Base-by-base conservation (phyloP, 2,113 vertebrate species). In the Ranitomeya imitator region DNA sequence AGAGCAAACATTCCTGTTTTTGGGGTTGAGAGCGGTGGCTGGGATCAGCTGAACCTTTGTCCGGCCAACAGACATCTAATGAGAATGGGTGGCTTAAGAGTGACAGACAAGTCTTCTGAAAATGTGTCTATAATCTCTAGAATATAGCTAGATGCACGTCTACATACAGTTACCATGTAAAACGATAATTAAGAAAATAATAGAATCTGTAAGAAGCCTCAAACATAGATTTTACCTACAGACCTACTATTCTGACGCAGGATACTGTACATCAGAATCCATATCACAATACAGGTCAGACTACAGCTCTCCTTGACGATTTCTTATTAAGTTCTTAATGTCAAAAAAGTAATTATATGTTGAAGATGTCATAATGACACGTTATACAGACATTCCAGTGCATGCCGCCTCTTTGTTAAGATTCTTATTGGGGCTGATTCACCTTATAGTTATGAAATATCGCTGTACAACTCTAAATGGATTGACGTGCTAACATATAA, bases 321-420 rank as follows among this genome's bases (percentile, higher is more conserved):
- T 10, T 73, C 37, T 8, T 14, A 73, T 73, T 16, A 16, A 4
- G 69, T 16, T 11, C 9, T 69, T 12, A 69, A 69, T 14, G 16
- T 4, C 1, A 19, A 19, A n/a, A 6, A 73, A 37, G 69, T 74
- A 74, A 74, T 74, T 74, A 45, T 74, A 74, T 45, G 16, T 45
- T 74, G 7, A 45, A 16, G 71, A 74, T 74, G 31, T 74, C 71
- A 74, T 74, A 74, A 74, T 74, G 16, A 74, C 71, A 74, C 9
- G 71, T 74, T 74, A 16, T 12, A 45, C 11, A 45, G 71, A 74
- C 71, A 74, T 74, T 74, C 71, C 71, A 8, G 31, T 45, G 19
- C 71, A 37, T 37, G 69, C 69, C 71, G 7, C 31, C 1, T 78
- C 21, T 54, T 78, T 78, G n/a, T 54, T 78, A 54, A 54, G 51